These are phyloP conservation scores for Diachasma alloeum DNA, from an alignment of 1,140 invertebrate genomes.

Conservation along the genomic window DNA sequence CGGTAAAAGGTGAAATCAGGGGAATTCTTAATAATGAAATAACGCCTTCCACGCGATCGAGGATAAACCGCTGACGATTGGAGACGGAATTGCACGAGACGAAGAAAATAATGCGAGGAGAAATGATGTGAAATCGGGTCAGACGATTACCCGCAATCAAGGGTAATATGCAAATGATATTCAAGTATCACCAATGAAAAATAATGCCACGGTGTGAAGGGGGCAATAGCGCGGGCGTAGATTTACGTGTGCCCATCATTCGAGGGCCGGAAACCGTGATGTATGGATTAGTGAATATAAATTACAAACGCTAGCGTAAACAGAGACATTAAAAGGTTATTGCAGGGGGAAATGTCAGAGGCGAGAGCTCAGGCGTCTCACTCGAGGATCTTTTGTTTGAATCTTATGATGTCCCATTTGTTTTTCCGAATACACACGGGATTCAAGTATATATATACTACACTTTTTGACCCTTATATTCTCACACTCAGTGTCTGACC, in stretches of 20 bases:
- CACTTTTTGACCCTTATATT: no score
- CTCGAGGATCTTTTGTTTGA: no score
- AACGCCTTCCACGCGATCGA: background rate
- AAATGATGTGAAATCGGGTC: background rate
- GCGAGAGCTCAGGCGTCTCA: no score
- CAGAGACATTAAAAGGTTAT: slow-evolving; percentile 17
- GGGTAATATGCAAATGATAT: background rate
- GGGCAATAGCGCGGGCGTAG: background rate
- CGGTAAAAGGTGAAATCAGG: background rate
- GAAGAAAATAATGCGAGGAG: background rate
- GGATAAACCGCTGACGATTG: background rate
- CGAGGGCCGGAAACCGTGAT: background rate
- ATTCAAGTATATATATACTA: no score
- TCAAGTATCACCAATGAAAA: background rate
- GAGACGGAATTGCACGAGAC: background rate
- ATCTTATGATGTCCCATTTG: no score
- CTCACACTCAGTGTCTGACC: no score
- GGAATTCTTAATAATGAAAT: background rate
- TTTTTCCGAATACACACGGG: no score
- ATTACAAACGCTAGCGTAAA: background rate
- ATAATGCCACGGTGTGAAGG: background rate
- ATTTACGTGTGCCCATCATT: background rate
- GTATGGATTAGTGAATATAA: background rate
- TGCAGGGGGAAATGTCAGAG: slow-evolving; percentile 1
- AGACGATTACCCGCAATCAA: background rate